Evolutionary conservation across 2,797 vertebrate species (phyloP).

Genomic region (Tauraco hartlaubi): DNA sequence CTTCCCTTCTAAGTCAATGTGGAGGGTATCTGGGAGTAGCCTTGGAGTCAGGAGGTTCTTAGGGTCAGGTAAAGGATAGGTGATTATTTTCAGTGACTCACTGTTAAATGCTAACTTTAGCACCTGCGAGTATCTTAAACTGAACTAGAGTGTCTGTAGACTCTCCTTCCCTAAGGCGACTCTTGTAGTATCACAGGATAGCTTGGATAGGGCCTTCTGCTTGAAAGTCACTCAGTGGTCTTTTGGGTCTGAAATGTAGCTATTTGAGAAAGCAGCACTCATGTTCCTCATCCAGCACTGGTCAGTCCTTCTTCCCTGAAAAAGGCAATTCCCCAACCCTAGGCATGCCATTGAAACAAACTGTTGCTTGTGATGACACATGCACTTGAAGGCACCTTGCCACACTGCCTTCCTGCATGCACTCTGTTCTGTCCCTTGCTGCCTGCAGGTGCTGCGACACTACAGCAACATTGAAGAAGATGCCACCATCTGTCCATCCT

Average conservation of each 20-base stretch:
- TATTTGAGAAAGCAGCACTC: background rate
- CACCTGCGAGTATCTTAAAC: background rate
- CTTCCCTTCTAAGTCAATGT: background rate
- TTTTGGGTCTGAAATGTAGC: background rate
- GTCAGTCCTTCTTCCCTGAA: background rate
- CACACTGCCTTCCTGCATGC: background rate
- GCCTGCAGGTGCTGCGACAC: slow-evolving; percentile 78
- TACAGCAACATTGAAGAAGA: slow-evolving; percentile 79
- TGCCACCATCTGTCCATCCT: slow-evolving; percentile 84
- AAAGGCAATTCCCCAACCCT: background rate
- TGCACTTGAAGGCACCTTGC: background rate
- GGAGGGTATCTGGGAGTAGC: background rate
- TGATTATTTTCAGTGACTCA: background rate
- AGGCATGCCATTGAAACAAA: background rate
- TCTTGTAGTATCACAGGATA: background rate
- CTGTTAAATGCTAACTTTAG: background rate
- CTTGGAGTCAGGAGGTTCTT: background rate
- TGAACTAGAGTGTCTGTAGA: background rate
- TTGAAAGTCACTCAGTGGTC: background rate
- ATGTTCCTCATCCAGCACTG: background rate
- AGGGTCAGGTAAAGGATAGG: background rate
- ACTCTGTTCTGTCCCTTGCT: background rate
- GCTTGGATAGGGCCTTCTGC: background rate
- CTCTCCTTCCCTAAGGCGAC: background rate
- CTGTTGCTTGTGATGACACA: background rate